A percentile compares a stretch with the other conserved stretches of the same genome.
Conservation (phyloP, 2,113 vertebrate genomes). For the Siniperca knerii region DNA sequence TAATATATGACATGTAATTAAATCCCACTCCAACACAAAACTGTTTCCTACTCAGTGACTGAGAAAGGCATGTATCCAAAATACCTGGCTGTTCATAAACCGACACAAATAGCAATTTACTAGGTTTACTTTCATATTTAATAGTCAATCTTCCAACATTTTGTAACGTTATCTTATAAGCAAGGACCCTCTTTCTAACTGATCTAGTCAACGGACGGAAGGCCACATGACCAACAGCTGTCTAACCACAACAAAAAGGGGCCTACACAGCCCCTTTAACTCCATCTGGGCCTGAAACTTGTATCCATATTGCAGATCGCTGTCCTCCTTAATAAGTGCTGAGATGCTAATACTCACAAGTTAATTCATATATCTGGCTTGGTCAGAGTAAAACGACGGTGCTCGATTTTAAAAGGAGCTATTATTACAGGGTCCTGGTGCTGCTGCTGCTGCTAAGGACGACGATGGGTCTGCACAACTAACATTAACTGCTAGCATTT, state of each 20-base stretch:
- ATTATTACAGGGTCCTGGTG: slow-evolving; percentile 5
- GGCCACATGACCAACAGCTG: slow-evolving; percentile 70
- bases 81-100: neutral
- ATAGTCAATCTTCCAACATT: neutral
- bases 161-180: neutral
- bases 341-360: neutral
- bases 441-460: neutral
- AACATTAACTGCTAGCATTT: slow-evolving; percentile 50
- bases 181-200: neutral
- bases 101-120: neutral
- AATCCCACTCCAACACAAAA: neutral
- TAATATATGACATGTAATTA: neutral
- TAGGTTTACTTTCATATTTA: neutral
- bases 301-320: neutral
- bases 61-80: neutral
- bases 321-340: accelerated
- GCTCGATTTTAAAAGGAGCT: neutral
- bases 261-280: slow-evolving; percentile 69
- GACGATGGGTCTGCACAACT: slow-evolving; percentile 35
- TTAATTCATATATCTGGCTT: neutral
- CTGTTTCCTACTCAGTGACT: neutral
- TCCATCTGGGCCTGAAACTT: slow-evolving; percentile 36
- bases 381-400: neutral
- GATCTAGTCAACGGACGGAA: neutral
- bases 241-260: slow-evolving; percentile 69